Evolutionary conservation across 2,888 invertebrate genomes (phyloP), one percentile per base, ranked within the genome.

Genomic region (Quadroppia sp.): DNA sequence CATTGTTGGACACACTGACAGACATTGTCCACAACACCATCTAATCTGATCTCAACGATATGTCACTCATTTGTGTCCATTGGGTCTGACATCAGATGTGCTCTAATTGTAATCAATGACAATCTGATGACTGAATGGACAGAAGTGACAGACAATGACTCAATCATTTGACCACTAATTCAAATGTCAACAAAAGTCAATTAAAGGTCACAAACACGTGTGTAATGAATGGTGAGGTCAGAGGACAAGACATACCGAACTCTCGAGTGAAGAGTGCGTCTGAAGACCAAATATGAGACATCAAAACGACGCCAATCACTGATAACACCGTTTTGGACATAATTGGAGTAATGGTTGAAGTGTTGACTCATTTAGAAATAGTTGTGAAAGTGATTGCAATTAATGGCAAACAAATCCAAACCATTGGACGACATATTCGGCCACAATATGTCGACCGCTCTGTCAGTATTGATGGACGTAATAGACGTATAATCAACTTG

Each of bases 271-370:
- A 23, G 25, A 53, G 7, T 53, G 20, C 17, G 3, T 53, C 59
- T 20, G 6, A 30, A 30, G 15, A 30, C 3, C 25, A 59, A 15
- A 59, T 20, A 25, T 6, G 9, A 30, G 28, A 59, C 28, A 59
- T 25, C 2, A 59, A 59, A 59, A 59, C 28, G 30, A 59, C 6
- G 28, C 59, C 59, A 28, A 59, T 2, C 25, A 59, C 15, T 17
- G 59, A 30, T 25, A 59, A 11, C 28, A 59, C 25, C 11, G 15
- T 59, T 59, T 59, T 59, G 9, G 59, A 59, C 50, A 50, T 50
- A 2, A 20, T 50, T 50, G n/a, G 20, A 50, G 20, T 7, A 11
- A 50, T 20, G 3, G 4, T 2, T 2, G 20, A 50, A 20, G n/a
- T 20, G 2, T 45, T 9, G 2, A 45, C 6, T 15, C 45, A 45